These are phyloP conservation scores for Polydrusus pterygomalis DNA, from an alignment of 2,888 invertebrate genomes.

Conservation along the genomic window DNA sequence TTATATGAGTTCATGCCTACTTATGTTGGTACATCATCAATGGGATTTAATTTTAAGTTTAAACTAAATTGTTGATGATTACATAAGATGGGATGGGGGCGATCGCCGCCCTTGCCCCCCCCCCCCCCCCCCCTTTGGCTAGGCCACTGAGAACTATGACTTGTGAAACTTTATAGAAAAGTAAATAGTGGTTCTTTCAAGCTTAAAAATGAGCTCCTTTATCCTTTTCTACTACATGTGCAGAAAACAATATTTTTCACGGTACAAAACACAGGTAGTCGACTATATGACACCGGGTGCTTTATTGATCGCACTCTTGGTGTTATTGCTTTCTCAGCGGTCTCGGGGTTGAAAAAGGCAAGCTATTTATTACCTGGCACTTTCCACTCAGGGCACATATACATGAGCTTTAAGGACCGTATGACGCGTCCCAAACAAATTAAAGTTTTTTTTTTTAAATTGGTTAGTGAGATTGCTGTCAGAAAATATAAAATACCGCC, in stretches of 20 bases:
- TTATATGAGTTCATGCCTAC: too few relatives aligned
- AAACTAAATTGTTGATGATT: too few relatives aligned
- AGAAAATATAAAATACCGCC: too few relatives aligned
- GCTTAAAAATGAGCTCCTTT: background rate
- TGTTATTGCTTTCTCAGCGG: constrained; percentile 50
- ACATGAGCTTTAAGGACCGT: constrained; percentile 31
- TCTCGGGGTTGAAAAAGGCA: constrained; percentile 50
- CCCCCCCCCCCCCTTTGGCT: too few relatives aligned
- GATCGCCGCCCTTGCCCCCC: too few relatives aligned
- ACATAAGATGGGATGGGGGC: too few relatives aligned
- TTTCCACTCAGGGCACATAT: constrained; percentile 41
- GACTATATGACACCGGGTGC: constrained; percentile 46
- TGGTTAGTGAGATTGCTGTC: too few relatives aligned
- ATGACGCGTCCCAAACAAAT: constrained; percentile 22
- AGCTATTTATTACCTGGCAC: constrained; percentile 53
- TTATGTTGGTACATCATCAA: too few relatives aligned
- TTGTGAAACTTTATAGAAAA: too few relatives aligned
- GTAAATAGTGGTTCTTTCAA: too few relatives aligned
- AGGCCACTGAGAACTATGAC: background rate
- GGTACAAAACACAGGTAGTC: constrained; percentile 45
- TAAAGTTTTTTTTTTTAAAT: background rate
- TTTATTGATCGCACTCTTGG: constrained; percentile 49
- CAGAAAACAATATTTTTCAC: constrained; percentile 27
- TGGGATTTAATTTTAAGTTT: too few relatives aligned
- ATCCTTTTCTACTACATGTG: background rate